Base-by-base conservation (phyloP, 2,888 invertebrate species). In the Gastrophysa polygoni region DNA sequence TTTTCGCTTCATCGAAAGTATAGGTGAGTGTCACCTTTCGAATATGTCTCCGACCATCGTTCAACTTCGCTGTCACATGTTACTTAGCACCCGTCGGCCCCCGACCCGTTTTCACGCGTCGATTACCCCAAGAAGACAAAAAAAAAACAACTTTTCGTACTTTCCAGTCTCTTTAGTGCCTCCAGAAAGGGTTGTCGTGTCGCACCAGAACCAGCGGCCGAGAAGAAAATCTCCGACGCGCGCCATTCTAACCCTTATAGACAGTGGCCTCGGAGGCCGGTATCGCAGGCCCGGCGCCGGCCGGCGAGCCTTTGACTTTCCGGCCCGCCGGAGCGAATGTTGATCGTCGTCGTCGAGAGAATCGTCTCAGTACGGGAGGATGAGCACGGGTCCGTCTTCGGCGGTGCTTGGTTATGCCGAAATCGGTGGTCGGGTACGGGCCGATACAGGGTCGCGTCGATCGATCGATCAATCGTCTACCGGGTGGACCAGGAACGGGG, bases 241-340 rank as follows among this genome's bases (percentile, higher is more conserved):
- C 2, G 32, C 6, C 3, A 38, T 38, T 14, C 3, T 38, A n/a
- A 14, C n/a, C 14, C 14, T 11, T 38, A n/a, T n/a, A n/a, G n/a
- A n/a, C n/a, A n/a, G 11, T 1, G 14, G 38, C 14, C 10, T n/a
- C n/a, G 38, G 14, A 14, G 14, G 38, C 14, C 38, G 38, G 14
- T 2, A 38, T 6, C 38, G 38, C 14, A 14, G n/a, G 38, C 4
- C 14, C 14, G 38, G 14, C 38, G 2, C 68, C 74, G 73, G 63
- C 65, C 72, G 75, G 79, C 75, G 66, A 52, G 55, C 71, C 80
- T 81, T 81, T 81, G 80, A 81, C 81, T 81, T 81, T 81, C 80
- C 81, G 74, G 75, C 69, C 77, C 81, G 75, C 34, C 71, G 72
- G 69, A 67, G 70, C 73, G 71, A 69, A 72, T 71, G 71, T 72